Evolutionary conservation across 2,797 vertebrate genomes (phyloP).

Genomic region (Takifugu rubripes): DNA sequence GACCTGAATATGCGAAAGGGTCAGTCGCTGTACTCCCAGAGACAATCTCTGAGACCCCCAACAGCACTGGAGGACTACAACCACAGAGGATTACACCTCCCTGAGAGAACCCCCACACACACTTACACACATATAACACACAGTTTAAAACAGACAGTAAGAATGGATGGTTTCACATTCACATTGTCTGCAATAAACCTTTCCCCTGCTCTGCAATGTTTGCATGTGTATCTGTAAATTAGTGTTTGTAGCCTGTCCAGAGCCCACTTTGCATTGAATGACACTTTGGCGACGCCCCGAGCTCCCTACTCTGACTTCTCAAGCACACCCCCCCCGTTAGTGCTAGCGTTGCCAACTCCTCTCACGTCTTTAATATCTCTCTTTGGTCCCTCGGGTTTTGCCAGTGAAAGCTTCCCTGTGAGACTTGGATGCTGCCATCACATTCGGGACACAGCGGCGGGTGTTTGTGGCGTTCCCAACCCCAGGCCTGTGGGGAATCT

Average conservation of each 20-base stretch:
- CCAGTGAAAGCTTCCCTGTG: slow-evolving; percentile 73
- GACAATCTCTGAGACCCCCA: slow-evolving; percentile 45
- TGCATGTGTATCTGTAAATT: slow-evolving; percentile 57
- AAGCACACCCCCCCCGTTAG: slow-evolving; percentile 66
- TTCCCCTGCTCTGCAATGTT: slow-evolving; percentile 39
- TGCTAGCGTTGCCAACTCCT: slow-evolving; percentile 74
- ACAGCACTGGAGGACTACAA: slow-evolving; percentile 44
- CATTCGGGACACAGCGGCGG: slow-evolving; percentile 71
- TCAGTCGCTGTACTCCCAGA: slow-evolving; percentile 43
- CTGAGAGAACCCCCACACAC: slow-evolving; percentile 21
- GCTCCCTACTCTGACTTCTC: slow-evolving; percentile 74
- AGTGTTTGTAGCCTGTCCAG: slow-evolving; percentile 73
- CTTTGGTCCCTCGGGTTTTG: slow-evolving; percentile 72
- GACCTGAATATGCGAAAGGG: slow-evolving; percentile 58
- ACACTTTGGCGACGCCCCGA: slow-evolving; percentile 77
- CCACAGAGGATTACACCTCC: slow-evolving; percentile 61
- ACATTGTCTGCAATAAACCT: slow-evolving; percentile 12
- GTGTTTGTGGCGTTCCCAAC: slow-evolving; percentile 73
- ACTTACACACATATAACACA: slow-evolving; percentile 23
- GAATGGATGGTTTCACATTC: slow-evolving; percentile 9
- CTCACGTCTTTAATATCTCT: slow-evolving; percentile 82
- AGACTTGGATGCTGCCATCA: slow-evolving; percentile 78
- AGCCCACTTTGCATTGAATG: slow-evolving; percentile 81
- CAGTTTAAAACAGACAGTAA: slow-evolving; percentile 1
- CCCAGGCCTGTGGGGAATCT: slow-evolving; percentile 68